Percentiles rank a stretch among this genome's conserved stretches.
Evolutionary conservation across 2,888 invertebrate species (phyloP).

Genomic region (Lasiommata megera): DNA sequence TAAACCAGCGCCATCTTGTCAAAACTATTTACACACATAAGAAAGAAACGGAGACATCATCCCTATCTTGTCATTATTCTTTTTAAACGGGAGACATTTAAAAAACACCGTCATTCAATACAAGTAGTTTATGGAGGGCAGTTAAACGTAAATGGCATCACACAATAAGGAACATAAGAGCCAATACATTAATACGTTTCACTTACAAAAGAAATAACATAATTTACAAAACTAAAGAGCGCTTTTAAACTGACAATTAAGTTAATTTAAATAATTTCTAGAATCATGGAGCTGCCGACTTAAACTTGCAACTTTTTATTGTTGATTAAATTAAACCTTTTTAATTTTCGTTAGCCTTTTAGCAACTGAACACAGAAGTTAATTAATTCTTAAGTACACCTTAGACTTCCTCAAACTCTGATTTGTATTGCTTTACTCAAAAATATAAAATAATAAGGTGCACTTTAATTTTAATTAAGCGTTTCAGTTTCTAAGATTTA

Average conservation of each 20-base stretch:
- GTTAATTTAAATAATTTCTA: neutral
- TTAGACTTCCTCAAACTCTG: neutral
- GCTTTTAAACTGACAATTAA: neutral
- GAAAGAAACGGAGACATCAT: neutral
- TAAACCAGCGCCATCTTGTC: neutral
- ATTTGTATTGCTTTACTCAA: neutral
- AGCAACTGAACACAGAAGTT: neutral
- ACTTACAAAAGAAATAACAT: conserved; percentile 14
- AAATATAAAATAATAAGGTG: neutral
- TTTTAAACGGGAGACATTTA: neutral
- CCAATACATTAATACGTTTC: conserved; percentile 15
- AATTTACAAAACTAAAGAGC: conserved; percentile 33
- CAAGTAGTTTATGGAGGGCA: neutral
- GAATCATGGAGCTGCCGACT: neutral
- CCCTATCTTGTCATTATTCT: neutral
- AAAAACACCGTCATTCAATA: neutral
- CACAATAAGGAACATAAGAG: conserved; percentile 23
- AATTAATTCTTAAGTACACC: neutral
- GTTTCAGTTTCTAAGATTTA: neutral
- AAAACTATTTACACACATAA: neutral
- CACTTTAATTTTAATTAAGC: neutral
- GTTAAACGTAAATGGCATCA: neutral
- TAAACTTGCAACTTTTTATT: neutral
- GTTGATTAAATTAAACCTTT: too few relatives aligned
- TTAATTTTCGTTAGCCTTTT: too few relatives aligned